A percentile compares a stretch with the other conserved stretches of the same genome.
Evolutionary conservation across 2,797 vertebrate genomes (phyloP).

Genomic region (Hybognathus amarus): DNA sequence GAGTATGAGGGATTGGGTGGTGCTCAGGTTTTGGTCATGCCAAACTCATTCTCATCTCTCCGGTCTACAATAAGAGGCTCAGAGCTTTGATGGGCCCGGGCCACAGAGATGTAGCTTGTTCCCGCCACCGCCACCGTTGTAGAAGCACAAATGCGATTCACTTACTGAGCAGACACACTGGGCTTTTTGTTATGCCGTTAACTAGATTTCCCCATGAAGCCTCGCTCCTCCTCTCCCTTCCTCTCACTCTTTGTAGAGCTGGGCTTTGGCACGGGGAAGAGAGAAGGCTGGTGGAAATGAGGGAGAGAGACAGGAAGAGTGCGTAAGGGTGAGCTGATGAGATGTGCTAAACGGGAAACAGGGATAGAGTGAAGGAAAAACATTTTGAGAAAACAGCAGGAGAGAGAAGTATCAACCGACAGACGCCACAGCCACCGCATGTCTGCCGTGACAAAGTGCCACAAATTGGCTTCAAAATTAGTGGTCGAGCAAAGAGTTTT

Average conservation of each 20-base stretch:
- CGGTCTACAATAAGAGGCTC: constrained; percentile 28
- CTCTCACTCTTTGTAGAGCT: constrained; percentile 42
- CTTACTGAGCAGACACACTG: constrained; percentile 67
- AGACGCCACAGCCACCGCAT: not conserved
- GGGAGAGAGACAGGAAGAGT: constrained; percentile 36
- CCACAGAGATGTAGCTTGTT: constrained; percentile 36
- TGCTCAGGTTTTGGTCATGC: constrained; percentile 82
- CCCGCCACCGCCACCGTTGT: constrained; percentile 56
- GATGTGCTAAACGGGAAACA: not conserved
- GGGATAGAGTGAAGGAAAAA: constrained; percentile 17
- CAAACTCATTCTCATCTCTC: constrained; percentile 79
- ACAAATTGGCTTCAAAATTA: not conserved
- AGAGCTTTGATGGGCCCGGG: constrained; percentile 29
- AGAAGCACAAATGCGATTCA: constrained; percentile 73
- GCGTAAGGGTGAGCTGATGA: constrained; percentile 19
- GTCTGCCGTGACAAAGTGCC: not conserved
- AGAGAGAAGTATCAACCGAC: constrained; percentile 9
- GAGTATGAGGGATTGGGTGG: constrained; percentile 83
- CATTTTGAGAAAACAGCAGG: not conserved
- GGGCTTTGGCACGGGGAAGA: constrained; percentile 44
- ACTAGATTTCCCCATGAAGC: constrained; percentile 63
- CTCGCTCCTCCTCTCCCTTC: constrained; percentile 37
- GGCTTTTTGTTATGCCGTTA: constrained; percentile 65
- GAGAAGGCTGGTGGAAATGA: constrained; percentile 25
- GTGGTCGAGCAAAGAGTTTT: not conserved